Percentiles rank a stretch among this genome's conserved stretches.
These are phyloP conservation scores for Oceanodroma leucorhoa DNA, from an alignment of 2,797 vertebrate genomes.

Conservation along the genomic window DNA sequence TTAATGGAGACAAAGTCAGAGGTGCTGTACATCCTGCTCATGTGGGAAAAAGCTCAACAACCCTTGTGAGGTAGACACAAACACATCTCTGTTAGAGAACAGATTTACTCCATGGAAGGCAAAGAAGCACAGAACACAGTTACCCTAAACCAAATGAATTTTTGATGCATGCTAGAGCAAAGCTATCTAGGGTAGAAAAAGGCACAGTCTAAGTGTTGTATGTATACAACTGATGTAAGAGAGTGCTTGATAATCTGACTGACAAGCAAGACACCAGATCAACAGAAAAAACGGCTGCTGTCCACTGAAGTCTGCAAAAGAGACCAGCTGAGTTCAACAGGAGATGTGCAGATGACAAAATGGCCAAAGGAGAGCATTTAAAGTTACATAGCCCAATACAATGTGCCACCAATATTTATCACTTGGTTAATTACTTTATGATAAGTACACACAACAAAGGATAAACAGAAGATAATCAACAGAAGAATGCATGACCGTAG, in stretches of 20 bases:
- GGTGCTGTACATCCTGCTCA: background rate
- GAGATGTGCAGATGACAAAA: background rate
- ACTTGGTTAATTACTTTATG: background rate
- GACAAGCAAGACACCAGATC: background rate
- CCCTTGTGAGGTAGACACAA: background rate
- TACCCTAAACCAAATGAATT: background rate
- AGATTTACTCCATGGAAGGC: background rate
- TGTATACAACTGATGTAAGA: background rate
- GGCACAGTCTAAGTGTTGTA: background rate
- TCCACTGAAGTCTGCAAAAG: background rate
- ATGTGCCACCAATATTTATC: background rate
- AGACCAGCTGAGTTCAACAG: background rate
- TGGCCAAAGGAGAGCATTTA: background rate
- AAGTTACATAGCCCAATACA: background rate
- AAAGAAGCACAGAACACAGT: background rate
- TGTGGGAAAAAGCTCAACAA: accelerated
- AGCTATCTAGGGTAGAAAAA: background rate
- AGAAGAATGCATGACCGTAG: background rate
- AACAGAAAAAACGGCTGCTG: background rate
- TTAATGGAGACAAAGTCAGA: background rate
- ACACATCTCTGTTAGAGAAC: background rate
- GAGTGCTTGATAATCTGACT: background rate
- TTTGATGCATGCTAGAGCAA: background rate
- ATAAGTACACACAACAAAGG: background rate
- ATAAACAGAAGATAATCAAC: background rate